Conservation (phyloP, 2,113 vertebrate genomes). For the Malurus elegans region DNA sequence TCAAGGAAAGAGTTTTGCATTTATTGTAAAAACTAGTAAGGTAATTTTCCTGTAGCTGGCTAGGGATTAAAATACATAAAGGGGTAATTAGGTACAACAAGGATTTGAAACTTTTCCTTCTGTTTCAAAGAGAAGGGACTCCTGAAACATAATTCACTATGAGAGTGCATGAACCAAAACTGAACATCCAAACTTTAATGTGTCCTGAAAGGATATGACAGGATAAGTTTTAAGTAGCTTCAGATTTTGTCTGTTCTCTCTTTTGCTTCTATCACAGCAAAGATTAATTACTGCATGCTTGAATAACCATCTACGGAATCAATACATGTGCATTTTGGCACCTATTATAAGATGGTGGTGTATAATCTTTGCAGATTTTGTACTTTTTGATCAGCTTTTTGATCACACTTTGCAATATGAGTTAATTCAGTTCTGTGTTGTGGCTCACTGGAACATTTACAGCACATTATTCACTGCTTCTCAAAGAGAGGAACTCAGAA, state of each 20-base stretch:
- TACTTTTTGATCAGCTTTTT: background rate
- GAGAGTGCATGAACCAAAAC: background rate
- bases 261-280: background rate
- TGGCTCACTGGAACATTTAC: background rate
- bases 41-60: background rate
- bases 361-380: background rate
- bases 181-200: background rate
- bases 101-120: background rate
- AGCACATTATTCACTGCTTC: background rate
- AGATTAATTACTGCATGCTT: background rate
- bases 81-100: background rate
- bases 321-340: background rate
- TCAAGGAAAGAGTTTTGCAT: background rate
- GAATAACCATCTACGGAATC: background rate
- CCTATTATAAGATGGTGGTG: background rate
- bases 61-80: background rate
- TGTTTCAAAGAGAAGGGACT: background rate
- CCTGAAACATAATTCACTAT: background rate
- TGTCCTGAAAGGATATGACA: background rate
- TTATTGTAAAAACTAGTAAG: constrained; percentile 29
- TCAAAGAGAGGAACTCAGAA: background rate
- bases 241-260: background rate
- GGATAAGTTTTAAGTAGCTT: background rate
- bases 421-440: background rate
- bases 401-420: background rate